A percentile compares a stretch with the other conserved stretches of the same genome.
phyloP scores from a whole-genome alignment of 2,888 invertebrate species.

The Rhimphoctona megacephalus region DNA sequence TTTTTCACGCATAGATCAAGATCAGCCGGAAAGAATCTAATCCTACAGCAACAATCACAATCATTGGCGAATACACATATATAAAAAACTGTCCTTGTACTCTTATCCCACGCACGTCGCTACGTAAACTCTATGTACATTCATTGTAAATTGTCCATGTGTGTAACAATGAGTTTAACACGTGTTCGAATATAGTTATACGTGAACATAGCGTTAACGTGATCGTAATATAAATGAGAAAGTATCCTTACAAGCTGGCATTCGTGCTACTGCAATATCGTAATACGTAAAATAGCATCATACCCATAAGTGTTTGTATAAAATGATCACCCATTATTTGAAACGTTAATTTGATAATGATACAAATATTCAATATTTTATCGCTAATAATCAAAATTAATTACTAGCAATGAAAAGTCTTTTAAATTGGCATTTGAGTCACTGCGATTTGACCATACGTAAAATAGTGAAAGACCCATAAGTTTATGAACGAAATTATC shows the following conservation, averaged over 20 bases:
- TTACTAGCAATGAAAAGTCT: too few relatives aligned
- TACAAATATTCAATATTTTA: neutral
- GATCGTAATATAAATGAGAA: conserved; percentile 78
- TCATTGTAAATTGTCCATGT: conserved; percentile 69
- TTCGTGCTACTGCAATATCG: conserved; percentile 57
- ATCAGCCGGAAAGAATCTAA: conserved; percentile 17
- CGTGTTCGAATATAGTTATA: conserved; percentile 69
- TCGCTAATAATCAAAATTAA: neutral
- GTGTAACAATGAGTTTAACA: conserved; percentile 72
- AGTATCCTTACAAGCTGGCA: conserved; percentile 74
- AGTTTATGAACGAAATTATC: too few relatives aligned
- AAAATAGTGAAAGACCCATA: too few relatives aligned
- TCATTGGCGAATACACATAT: neutral
- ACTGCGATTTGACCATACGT: too few relatives aligned
- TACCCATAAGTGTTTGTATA: neutral
- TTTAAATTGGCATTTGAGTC: neutral
- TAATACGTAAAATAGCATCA: conserved; percentile 16
- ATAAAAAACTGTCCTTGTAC: conserved; percentile 66
- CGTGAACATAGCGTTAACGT: conserved; percentile 71
- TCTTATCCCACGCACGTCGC: conserved; percentile 71
- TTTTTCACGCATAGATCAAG: neutral
- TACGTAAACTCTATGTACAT: conserved; percentile 60
- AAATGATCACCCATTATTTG: neutral
- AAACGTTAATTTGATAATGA: neutral
- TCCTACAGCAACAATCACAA: neutral